A percentile compares a stretch with the other conserved stretches of the same genome.
Evolutionary conservation across 2,797 vertebrate species (phyloP).

Genomic region (Megaceryle alcyon): DNA sequence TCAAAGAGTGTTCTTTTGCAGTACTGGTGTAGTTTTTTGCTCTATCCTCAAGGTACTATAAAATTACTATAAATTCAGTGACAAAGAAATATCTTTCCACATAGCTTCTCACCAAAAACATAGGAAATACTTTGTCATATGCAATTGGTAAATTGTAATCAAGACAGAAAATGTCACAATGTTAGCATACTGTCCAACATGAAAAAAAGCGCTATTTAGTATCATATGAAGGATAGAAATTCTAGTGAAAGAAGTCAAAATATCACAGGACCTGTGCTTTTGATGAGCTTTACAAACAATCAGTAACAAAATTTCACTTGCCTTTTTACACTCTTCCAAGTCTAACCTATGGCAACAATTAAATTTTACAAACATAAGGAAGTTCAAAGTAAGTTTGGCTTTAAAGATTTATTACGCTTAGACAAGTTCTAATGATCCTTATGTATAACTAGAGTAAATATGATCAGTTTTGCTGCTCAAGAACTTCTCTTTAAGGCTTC

Average conservation of each 20-base stretch:
- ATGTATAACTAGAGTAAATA: neutral
- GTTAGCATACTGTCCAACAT: neutral
- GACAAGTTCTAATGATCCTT: neutral
- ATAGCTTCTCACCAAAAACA: neutral
- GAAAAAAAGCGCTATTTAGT: neutral
- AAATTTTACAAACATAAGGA: neutral
- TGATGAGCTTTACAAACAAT: neutral
- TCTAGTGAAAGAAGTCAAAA: neutral
- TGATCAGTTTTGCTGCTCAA: neutral
- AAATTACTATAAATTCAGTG: neutral
- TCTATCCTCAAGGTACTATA: neutral
- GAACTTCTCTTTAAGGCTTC: neutral
- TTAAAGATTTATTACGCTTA: neutral
- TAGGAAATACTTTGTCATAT: neutral
- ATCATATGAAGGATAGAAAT: neutral
- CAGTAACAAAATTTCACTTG: neutral
- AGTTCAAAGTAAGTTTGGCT: neutral
- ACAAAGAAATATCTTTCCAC: neutral
- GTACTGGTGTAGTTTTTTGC: neutral
- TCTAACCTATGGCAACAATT: neutral
- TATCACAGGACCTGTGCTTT: neutral
- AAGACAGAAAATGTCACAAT: neutral
- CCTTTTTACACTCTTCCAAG: neutral
- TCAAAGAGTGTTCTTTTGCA: neutral
- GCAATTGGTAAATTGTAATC: neutral